Evolutionary conservation across 2,888 invertebrate genomes (phyloP).

Genomic region (Xylota sylvarum): DNA sequence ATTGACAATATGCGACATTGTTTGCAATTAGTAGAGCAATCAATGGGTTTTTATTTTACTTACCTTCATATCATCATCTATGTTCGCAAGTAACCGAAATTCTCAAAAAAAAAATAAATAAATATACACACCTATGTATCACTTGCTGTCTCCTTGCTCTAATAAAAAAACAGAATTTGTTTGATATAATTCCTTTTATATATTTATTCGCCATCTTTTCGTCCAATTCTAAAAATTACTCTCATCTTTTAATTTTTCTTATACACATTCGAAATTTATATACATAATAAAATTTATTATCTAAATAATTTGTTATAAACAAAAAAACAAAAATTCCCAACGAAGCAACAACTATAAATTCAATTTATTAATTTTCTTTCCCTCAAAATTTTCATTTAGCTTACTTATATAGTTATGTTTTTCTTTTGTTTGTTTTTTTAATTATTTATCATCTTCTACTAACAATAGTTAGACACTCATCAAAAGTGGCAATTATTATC

Average conservation of each 20-base stretch:
- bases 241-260: constrained; percentile 5
- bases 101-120: too few relatives aligned
- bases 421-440: too few relatives aligned
- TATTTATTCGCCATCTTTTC: constrained; percentile 55
- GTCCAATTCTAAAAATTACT: constrained; percentile 32
- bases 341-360: constrained; percentile 55
- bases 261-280: constrained; percentile 48
- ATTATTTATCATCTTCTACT: constrained; percentile 9
- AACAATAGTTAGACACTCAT: constrained; percentile 56
- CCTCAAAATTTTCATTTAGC: constrained; percentile 23
- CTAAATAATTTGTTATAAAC: constrained; percentile 29
- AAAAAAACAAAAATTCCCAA: constrained; percentile 33
- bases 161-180: too few relatives aligned
- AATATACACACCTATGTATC: too few relatives aligned
- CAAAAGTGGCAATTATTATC: constrained; percentile 64
- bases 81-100: too few relatives aligned
- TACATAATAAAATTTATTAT: constrained; percentile 59
- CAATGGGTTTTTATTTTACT: too few relatives aligned
- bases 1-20: too few relatives aligned
- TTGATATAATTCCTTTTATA: constrained; percentile 46
- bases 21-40: too few relatives aligned
- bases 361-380: constrained; percentile 4
- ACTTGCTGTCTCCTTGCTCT: too few relatives aligned
- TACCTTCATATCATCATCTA: too few relatives aligned
- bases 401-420: constrained; percentile 12